A percentile compares a stretch with the other conserved stretches of the same genome.
phyloP scores from a whole-genome alignment of 2,888 invertebrate species.

The Mythimna albipuncta region DNA sequence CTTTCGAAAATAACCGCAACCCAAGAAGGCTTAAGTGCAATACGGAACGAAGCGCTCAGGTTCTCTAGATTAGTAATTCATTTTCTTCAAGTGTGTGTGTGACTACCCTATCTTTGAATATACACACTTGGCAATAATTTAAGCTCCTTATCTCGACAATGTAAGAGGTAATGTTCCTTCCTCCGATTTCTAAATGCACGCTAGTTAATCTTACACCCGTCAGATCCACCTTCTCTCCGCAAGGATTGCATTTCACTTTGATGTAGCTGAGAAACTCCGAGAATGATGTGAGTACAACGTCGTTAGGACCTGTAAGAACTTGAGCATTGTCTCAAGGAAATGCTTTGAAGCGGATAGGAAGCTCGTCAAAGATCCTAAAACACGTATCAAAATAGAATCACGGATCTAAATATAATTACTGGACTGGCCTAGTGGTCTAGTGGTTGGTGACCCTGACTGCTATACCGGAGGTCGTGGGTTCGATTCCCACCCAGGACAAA shows the following conservation, averaged over 20 bases:
- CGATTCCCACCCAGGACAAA: no score
- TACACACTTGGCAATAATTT: background rate
- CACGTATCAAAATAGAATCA: background rate
- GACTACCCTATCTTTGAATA: constrained; percentile 2
- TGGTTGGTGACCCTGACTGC: no score
- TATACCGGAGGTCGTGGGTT: no score
- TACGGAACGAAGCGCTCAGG: background rate
- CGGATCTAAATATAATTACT: constrained; percentile 7
- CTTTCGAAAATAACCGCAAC: background rate
- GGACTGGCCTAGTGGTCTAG: no score
- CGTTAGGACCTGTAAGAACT: constrained; percentile 23
- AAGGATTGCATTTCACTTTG: constrained; percentile 52
- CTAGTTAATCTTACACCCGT: constrained; percentile 44
- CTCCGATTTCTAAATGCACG: constrained; percentile 23
- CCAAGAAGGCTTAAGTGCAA: background rate
- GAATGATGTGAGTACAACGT: constrained; percentile 33
- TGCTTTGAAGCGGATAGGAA: constrained; percentile 29
- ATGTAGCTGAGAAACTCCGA: constrained; percentile 34
- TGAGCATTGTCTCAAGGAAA: constrained; percentile 19
- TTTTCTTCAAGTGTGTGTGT: constrained; percentile 8
- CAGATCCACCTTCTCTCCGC: constrained; percentile 43
- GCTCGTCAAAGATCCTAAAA: constrained; percentile 20
- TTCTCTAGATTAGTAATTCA: constrained; percentile 5
- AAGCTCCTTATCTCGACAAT: constrained; percentile 25
- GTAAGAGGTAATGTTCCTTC: constrained; percentile 21